Percentiles rank a stretch among this genome's conserved stretches.
Conservation (phyloP, 1,140 invertebrate species). For the Bombus sylvicola region DNA sequence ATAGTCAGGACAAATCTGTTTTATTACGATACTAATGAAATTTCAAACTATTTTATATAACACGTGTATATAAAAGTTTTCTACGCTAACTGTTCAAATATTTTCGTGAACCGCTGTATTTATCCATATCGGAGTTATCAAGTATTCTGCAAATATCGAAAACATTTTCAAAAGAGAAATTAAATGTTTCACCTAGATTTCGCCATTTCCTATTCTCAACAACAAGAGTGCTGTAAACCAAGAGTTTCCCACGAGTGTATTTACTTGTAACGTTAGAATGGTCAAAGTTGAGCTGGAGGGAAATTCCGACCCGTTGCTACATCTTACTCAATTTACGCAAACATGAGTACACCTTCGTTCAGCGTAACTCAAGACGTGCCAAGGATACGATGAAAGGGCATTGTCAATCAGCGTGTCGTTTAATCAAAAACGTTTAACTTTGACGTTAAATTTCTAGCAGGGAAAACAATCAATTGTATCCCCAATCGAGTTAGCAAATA, state of each 20-base stretch:
- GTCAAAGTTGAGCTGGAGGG: not conserved
- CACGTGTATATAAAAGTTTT: not conserved
- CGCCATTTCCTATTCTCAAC: not conserved
- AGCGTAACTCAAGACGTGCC: too few species aligned
- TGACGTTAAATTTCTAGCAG: not conserved
- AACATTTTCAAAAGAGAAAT: not conserved
- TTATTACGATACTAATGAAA: too few species aligned
- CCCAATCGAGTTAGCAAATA: too few species aligned
- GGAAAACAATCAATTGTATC: not conserved
- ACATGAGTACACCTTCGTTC: too few species aligned
- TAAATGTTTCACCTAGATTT: not conserved
- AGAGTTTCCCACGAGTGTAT: not conserved
- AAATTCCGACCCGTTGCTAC: not conserved
- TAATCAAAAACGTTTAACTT: too few species aligned
- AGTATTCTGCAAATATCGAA: not conserved
- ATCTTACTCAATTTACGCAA: too few species aligned
- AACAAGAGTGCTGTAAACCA: not conserved
- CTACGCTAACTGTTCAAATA: not conserved
- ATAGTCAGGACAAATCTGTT: too few species aligned
- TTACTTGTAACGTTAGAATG: not conserved
- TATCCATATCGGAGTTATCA: not conserved
- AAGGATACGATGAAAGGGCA: too few species aligned
- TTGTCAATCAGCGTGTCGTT: too few species aligned
- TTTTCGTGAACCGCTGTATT: not conserved
- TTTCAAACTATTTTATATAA: too few species aligned